These are phyloP conservation scores for Leucozona laternaria DNA, from an alignment of 2,888 invertebrate species.

Conservation along the genomic window DNA sequence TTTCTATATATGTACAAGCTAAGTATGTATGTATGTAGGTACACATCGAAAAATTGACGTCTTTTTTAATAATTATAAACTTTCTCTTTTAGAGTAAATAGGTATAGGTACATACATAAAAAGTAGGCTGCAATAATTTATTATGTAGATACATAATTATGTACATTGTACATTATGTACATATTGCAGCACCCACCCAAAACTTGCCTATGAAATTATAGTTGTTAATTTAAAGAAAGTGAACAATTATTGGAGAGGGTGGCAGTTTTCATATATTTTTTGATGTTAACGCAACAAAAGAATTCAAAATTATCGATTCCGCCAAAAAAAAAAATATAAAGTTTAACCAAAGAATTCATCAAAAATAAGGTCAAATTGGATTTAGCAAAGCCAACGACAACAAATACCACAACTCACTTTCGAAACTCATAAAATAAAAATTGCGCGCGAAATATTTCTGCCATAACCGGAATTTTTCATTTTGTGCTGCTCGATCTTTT, in stretches of 20 bases:
- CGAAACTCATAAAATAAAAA: conserved; percentile 38
- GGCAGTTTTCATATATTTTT: not conserved
- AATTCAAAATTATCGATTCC: not conserved
- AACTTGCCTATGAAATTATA: not conserved
- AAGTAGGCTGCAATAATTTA: not conserved
- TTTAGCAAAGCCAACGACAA: not conserved
- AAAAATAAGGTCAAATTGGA: conserved; percentile 36
- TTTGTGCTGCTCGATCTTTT: not conserved
- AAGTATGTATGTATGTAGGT: not conserved
- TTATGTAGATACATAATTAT: not conserved
- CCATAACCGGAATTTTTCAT: conserved; percentile 3
- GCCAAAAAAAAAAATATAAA: not conserved
- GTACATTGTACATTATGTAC: not conserved
- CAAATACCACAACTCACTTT: conserved; percentile 36
- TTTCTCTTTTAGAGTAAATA: not conserved
- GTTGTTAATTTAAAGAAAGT: too few relatives aligned
- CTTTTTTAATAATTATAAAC: conserved; percentile 5
- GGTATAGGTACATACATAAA: not conserved
- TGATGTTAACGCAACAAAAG: not conserved
- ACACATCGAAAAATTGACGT: not conserved
- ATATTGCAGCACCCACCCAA: conserved; percentile 8
- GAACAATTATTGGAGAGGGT: not conserved
- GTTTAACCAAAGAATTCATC: conserved; percentile 14
- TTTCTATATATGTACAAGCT: too few relatives aligned
- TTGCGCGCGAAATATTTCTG: conserved; percentile 50